Base-by-base conservation (phyloP, 2,113 vertebrate species). In the Festucalex cinctus region DNA sequence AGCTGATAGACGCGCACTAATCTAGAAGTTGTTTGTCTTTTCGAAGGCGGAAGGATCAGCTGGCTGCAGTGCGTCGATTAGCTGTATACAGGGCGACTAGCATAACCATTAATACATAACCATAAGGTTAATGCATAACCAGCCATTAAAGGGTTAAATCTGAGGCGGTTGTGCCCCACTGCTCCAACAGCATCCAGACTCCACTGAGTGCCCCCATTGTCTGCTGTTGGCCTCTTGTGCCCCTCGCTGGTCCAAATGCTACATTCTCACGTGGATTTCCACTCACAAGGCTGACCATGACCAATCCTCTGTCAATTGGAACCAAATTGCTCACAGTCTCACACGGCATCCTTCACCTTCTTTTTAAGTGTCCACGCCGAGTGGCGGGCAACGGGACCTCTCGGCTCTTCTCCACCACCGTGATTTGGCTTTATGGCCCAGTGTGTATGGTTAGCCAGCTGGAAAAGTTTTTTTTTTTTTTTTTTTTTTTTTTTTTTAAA, bases 251-350 rank as follows among this genome's bases (percentile, higher is more conserved):
- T 84, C 81, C 75, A 81, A 85, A 73, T 73, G 83, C 80, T 75
- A 79, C 81, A 87, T 92, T 92, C 91, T 92, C 90, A 90, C 89
- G 87, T 87, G 90, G 90, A 91, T 92, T 92, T 92, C 79, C 79
- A 88, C 86, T 83, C 83, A 66, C 80, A 89, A 89, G 83, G 82
- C 86, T 85, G 88, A 91, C 87, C 86, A 78, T 92, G 89, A 90
- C 90, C 88, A 90, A 88, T 91, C 86, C 83, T 86, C 86, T 85
- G 82, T 88, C 88, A 87, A 83, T 89, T 85, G 85, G 88, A 90
- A 88, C 87, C 81, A 89, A n/a, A 88, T 89, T 82, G 85, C 86
- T 89, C 84, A 86, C 88, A 89, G 81, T 85, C 86, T 89, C 84
- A 86, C 88, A 89, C 82, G 79, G 86, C 86, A 86, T 87, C 84